These are phyloP conservation scores for Trichogramma dendrolimi DNA, from an alignment of 2,888 invertebrate genomes.

Conservation along the genomic window DNA sequence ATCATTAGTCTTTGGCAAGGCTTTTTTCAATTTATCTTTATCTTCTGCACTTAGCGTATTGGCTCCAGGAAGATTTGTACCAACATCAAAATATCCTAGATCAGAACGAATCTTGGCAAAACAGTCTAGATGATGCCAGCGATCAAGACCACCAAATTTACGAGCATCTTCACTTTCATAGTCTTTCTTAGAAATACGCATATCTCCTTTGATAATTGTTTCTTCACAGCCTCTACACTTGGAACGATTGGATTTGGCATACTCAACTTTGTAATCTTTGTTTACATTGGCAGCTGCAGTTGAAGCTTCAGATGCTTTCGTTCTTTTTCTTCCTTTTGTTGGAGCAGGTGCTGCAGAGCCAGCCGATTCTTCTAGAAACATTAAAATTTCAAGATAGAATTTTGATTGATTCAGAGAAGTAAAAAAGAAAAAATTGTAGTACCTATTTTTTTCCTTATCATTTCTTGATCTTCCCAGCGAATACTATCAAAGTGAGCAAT, in stretches of 20 bases:
- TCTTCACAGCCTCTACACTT: slow-evolving; percentile 79
- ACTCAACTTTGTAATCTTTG: slow-evolving; percentile 74
- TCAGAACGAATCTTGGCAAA: slow-evolving; percentile 73
- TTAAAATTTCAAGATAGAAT: slow-evolving; percentile 15
- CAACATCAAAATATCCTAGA: slow-evolving; percentile 69
- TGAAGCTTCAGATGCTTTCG: slow-evolving; percentile 33
- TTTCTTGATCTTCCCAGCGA: slow-evolving; percentile 79
- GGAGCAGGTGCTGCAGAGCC: slow-evolving; percentile 45
- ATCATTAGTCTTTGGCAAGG: slow-evolving; percentile 58
- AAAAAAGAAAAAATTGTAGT: slow-evolving; percentile 36
- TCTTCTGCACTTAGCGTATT: slow-evolving; percentile 68
- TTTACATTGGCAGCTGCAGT: slow-evolving; percentile 48
- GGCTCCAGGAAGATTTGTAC: slow-evolving; percentile 74
- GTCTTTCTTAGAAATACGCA: slow-evolving; percentile 75
- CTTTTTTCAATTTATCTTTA: slow-evolving; percentile 59
- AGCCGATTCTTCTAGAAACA: slow-evolving; percentile 28
- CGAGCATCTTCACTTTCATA: slow-evolving; percentile 76
- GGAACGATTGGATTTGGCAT: slow-evolving; percentile 80
- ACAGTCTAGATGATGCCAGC: slow-evolving; percentile 91
- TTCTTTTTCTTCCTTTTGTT: slow-evolving; percentile 52
- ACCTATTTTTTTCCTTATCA: slow-evolving; percentile 68
- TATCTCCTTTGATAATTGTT: slow-evolving; percentile 71
- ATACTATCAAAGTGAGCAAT: slow-evolving; percentile 77
- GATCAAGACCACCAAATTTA: slow-evolving; percentile 76
- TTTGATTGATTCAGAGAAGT: neutral